Evolutionary conservation across 2,888 invertebrate genomes (phyloP).

Genomic region (Drosophila hamatofila): DNA sequence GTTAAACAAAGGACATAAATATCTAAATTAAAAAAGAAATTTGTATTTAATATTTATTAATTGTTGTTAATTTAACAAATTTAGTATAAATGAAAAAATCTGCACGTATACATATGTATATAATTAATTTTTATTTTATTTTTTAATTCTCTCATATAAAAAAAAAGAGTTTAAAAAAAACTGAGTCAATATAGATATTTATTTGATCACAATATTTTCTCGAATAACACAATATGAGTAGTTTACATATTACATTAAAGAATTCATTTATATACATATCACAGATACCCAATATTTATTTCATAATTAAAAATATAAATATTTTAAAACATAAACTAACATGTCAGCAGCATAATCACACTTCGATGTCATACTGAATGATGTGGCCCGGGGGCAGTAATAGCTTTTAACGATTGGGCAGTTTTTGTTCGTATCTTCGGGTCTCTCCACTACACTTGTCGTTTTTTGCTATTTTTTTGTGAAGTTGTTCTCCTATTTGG

Average conservation of each 20-base stretch:
- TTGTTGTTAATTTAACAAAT: background rate
- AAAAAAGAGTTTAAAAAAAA: background rate
- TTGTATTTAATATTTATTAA: background rate
- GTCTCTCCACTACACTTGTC: no score
- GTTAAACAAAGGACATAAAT: conserved; percentile 7
- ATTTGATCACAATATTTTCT: background rate
- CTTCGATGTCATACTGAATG: background rate
- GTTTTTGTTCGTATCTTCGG: no score
- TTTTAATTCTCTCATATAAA: no score
- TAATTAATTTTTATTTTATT: no score
- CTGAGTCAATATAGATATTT: background rate
- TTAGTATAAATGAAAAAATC: no score
- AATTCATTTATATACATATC: no score
- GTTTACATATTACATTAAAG: no score
- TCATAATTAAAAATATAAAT: background rate
- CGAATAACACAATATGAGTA: background rate
- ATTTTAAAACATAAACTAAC: background rate
- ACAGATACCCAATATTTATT: background rate
- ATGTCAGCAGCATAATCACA: no score
- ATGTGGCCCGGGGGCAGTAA: background rate
- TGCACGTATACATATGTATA: no score
- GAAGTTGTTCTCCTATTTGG: background rate
- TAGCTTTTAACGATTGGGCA: background rate
- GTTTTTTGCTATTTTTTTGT: no score
- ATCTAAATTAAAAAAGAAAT: background rate